These are phyloP conservation scores for Zosterops hypoxanthus DNA, from an alignment of 2,113 vertebrate genomes.

Conservation along the genomic window DNA sequence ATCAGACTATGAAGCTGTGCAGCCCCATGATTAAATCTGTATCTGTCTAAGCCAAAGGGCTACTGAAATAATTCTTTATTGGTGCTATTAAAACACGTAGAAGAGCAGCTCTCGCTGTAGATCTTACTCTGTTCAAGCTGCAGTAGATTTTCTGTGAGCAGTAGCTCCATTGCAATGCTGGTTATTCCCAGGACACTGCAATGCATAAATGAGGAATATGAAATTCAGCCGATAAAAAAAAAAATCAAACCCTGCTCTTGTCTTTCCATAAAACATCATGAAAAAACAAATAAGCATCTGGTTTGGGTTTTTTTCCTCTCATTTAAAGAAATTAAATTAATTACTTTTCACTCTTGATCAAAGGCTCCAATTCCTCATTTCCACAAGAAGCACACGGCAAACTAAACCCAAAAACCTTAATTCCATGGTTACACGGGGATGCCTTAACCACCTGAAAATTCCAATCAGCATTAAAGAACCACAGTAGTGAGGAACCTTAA, in stretches of 20 bases:
- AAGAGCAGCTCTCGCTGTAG: neutral
- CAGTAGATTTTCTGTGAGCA: neutral
- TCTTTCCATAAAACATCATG: neutral
- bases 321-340: neutral
- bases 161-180: neutral
- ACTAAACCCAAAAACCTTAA: neutral
- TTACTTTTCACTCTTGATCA: neutral
- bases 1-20: neutral
- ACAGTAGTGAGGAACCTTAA: neutral
- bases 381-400: neutral
- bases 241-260: neutral
- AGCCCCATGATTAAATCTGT: neutral
- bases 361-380: neutral
- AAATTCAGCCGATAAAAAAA: neutral
- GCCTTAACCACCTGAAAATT: neutral
- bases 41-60: neutral
- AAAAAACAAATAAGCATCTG: neutral
- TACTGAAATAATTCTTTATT: neutral
- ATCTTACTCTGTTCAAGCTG: neutral
- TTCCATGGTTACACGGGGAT: neutral
- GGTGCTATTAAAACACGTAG: neutral
- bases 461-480: neutral
- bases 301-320: neutral
- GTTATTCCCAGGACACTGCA: conserved; percentile 22
- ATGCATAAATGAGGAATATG: neutral